Percentiles rank a stretch among this genome's conserved stretches.
These are phyloP conservation scores for Minunthozetes semirufus DNA, from an alignment of 2,888 invertebrate species.

Conservation along the genomic window DNA sequence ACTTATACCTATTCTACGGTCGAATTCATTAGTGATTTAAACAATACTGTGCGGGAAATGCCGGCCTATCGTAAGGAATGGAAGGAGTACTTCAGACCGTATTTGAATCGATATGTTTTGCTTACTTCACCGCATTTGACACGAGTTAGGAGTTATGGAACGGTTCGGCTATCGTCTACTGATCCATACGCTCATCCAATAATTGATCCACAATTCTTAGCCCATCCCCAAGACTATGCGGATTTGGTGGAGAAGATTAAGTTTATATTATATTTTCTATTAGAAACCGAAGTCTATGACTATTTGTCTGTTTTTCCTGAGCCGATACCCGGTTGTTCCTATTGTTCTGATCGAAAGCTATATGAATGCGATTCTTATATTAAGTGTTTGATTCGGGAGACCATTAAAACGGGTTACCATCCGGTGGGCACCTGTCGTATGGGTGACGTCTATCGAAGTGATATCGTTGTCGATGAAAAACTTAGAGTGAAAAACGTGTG, in stretches of 20 bases:
- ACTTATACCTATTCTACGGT: not conserved
- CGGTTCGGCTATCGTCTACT: not conserved
- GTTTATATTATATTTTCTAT: not conserved
- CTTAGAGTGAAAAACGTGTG: constrained; percentile 44
- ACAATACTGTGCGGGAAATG: not conserved
- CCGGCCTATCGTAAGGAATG: not conserved
- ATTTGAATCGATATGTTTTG: not conserved
- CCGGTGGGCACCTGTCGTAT: constrained; percentile 43
- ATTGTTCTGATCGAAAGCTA: not conserved
- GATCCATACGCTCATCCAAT: not conserved
- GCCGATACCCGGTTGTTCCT: not conserved
- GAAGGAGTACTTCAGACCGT: not conserved
- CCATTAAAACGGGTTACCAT: constrained; percentile 40
- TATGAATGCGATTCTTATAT: not conserved
- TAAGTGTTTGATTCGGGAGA: not conserved
- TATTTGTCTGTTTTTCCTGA: not conserved
- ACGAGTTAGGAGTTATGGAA: not conserved
- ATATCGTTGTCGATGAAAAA: constrained; percentile 42
- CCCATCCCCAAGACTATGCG: not conserved
- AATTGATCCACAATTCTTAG: not conserved
- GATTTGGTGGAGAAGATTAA: not conserved
- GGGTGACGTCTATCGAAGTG: constrained; percentile 40
- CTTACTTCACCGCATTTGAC: not conserved
- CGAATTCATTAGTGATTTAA: not conserved
- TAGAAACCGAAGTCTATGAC: not conserved